phyloP scores from a whole-genome alignment of 2,888 invertebrate species.

The Amphipoea oculea region DNA sequence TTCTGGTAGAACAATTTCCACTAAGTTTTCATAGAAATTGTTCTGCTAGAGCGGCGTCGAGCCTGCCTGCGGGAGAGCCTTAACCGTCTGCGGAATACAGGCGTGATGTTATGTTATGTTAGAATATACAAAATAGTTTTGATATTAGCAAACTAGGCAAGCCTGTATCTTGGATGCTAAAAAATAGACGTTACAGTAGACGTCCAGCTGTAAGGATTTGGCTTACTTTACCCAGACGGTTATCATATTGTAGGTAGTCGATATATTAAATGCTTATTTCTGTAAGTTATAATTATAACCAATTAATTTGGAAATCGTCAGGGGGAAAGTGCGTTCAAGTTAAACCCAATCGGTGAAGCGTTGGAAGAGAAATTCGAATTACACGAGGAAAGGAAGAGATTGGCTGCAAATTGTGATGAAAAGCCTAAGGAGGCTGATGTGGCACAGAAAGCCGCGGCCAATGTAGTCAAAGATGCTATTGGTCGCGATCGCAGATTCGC shows the following conservation, averaged over 20 bases:
- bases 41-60: not conserved
- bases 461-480: slow-evolving; percentile 2
- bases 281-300: slow-evolving; percentile 31
- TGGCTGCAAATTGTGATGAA: slow-evolving; percentile 70
- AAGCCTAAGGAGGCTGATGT: slow-evolving; percentile 23
- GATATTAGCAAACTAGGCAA: not conserved
- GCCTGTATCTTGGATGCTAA: not conserved
- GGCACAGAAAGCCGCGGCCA: slow-evolving; percentile 4
- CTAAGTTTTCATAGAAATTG: not conserved
- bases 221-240: not conserved
- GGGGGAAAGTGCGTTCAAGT: slow-evolving; percentile 92
- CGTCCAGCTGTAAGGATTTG: not conserved
- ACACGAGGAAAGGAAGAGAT: slow-evolving; percentile 86
- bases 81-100: not conserved
- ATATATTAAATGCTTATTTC: not conserved
- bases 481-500: slow-evolving; percentile 26
- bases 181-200: not conserved
- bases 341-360: slow-evolving; percentile 93
- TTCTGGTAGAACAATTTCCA: not conserved
- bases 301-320: slow-evolving; percentile 67
- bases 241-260: not conserved
- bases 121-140: not conserved
- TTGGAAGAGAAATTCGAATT: slow-evolving; percentile 92
- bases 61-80: not conserved
- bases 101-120: not conserved